Percentiles rank a stretch among this genome's conserved stretches.
Conservation (phyloP, 2,113 vertebrate species). For the Dasyurus viverrinus region DNA sequence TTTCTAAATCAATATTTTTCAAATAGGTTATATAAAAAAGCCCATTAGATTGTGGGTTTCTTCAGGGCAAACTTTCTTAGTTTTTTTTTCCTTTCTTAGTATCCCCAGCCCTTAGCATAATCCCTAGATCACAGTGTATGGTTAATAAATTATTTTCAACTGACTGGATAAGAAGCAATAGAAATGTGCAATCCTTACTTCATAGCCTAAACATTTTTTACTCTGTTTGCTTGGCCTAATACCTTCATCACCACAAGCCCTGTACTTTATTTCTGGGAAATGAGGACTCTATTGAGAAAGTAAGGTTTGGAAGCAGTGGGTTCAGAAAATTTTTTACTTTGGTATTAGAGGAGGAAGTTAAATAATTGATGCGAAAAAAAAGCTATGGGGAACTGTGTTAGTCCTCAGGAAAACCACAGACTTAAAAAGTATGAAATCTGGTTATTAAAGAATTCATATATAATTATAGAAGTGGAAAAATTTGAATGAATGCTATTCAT, state of each 20-base stretch:
- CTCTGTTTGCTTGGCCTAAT: neutral
- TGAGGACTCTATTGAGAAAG: neutral
- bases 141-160: neutral
- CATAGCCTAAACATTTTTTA: neutral
- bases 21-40: neutral
- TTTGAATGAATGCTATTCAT: neutral
- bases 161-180: neutral
- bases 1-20: neutral
- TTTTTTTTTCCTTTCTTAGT: neutral
- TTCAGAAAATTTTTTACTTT: neutral
- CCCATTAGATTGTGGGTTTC: neutral
- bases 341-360: slow-evolving; percentile 18
- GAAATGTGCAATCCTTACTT: neutral
- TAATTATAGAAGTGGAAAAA: slow-evolving; percentile 28
- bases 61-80: neutral
- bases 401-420: neutral
- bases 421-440: neutral
- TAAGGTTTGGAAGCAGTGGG: neutral
- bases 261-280: neutral
- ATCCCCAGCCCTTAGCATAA: neutral
- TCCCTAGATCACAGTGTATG: neutral
- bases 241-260: neutral
- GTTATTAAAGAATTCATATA: slow-evolving; percentile 34
- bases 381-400: neutral
- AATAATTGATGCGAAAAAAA: slow-evolving; percentile 14